Percentiles rank a stretch among this genome's conserved stretches.
Evolutionary conservation across 2,888 invertebrate genomes (phyloP).

Genomic region (Scaptomyza tumidula): DNA sequence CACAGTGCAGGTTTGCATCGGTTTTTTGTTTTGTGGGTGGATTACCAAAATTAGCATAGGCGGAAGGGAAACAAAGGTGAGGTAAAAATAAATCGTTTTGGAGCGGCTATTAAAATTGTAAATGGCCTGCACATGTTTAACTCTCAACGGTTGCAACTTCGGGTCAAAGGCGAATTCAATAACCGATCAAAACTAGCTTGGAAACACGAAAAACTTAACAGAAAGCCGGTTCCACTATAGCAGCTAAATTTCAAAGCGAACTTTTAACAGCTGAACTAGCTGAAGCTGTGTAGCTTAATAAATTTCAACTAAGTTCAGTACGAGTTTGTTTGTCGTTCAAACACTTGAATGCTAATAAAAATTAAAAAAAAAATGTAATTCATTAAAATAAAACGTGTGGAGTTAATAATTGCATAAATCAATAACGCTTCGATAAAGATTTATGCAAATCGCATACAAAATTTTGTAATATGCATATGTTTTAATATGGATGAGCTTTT

Average conservation of each 20-base stretch:
- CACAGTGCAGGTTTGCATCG: conserved; percentile 10
- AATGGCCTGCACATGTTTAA: conserved; percentile 4
- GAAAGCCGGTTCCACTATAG: conserved; percentile 21
- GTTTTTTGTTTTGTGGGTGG: conserved; percentile 19
- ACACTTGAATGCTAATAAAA: not conserved
- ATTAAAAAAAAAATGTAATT: not conserved
- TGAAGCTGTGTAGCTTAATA: not conserved
- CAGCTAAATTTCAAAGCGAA: not conserved
- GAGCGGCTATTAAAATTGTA: conserved; percentile 16
- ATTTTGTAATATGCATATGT: conserved; percentile 5
- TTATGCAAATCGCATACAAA: conserved; percentile 23
- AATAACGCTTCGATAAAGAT: conserved; percentile 20
- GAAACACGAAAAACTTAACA: conserved; percentile 27
- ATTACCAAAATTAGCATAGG: conserved; percentile 50
- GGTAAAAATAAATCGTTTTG: conserved; percentile 45
- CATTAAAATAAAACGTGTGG: conserved; percentile 9
- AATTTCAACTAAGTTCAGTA: not conserved
- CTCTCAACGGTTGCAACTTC: not conserved
- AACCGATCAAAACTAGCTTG: not conserved
- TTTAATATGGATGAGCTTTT: conserved; percentile 28
- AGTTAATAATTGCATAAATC: conserved; percentile 36
- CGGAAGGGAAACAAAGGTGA: conserved; percentile 42
- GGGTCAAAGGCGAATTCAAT: not conserved
- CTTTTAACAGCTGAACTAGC: conserved; percentile 17
- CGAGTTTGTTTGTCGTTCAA: not conserved